A percentile compares a stretch with the other conserved stretches of the same genome.
phyloP scores from a whole-genome alignment of 2,113 vertebrate species.

The Saiga tatarica region DNA sequence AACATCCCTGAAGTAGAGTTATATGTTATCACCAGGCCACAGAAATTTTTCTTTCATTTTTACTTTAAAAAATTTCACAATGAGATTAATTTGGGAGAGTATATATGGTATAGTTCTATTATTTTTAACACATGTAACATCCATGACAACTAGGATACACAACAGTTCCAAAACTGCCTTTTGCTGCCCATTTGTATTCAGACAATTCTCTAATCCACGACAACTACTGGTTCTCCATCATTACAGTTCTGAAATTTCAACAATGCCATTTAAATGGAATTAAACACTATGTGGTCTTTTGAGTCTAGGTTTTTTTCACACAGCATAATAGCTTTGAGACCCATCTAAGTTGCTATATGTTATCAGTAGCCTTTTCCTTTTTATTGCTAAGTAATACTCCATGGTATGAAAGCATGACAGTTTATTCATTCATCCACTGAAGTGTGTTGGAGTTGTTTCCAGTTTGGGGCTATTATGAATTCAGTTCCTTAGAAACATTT shows the following conservation, averaged over 20 bases:
- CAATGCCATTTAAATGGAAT: neutral
- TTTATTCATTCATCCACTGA: neutral
- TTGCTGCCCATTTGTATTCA: neutral
- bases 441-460: neutral
- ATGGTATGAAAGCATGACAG: neutral
- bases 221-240: neutral
- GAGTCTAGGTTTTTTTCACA: neutral
- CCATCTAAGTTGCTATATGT: neutral
- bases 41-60: neutral
- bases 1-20: neutral
- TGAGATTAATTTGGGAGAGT: neutral
- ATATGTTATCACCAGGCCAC: neutral
- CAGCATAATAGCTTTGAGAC: neutral
- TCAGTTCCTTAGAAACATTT: neutral
- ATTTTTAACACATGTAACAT: neutral
- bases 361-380: neutral
- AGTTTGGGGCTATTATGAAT: neutral
- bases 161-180: neutral
- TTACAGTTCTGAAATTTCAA: neutral
- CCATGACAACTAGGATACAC: neutral
- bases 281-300: neutral
- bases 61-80: neutral
- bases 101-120: neutral
- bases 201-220: neutral
- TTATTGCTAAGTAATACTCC: conserved; percentile 2